Conservation (phyloP, 2,797 vertebrate genomes). For the Eulemur coronatus region DNA sequence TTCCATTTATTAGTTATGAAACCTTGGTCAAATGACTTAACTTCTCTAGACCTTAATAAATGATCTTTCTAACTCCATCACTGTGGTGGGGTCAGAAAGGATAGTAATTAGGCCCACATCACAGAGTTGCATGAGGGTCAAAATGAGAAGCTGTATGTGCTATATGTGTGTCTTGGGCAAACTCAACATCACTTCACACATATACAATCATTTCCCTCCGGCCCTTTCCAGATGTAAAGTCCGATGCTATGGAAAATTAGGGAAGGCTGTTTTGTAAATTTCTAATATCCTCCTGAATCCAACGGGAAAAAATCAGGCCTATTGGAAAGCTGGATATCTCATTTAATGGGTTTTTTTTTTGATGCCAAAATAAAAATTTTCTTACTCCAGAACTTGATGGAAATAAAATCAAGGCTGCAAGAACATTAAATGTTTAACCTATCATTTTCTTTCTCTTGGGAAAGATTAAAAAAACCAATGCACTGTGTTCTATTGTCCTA, state of each 20-base stretch:
- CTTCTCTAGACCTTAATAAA: not conserved
- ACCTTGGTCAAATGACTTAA: not conserved
- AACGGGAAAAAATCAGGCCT: not conserved
- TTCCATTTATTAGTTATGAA: not conserved
- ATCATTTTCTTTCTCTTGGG: slow-evolving; percentile 28
- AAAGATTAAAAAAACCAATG: not conserved
- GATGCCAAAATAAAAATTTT: not conserved
- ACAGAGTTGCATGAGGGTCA: not conserved
- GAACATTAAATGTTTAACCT: slow-evolving; percentile 11
- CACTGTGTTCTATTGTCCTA: not conserved
- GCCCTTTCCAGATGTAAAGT: not conserved
- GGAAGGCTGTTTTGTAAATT: slow-evolving; percentile 20
- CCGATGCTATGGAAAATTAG: not conserved
- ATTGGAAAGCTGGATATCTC: not conserved
- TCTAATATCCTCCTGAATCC: not conserved
- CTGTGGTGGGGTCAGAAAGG: not conserved
- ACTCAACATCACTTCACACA: not conserved
- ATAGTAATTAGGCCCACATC: not conserved
- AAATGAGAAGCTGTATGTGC: not conserved
- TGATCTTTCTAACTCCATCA: not conserved
- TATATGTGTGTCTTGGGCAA: not conserved
- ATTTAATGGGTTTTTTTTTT: not conserved
- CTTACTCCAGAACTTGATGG: slow-evolving; percentile 4
- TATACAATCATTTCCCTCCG: not conserved
- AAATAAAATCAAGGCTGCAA: slow-evolving; percentile 34